These are phyloP conservation scores for Pseudococcus jackbeardsleyi DNA, from an alignment of 2,888 invertebrate genomes.

Conservation along the genomic window DNA sequence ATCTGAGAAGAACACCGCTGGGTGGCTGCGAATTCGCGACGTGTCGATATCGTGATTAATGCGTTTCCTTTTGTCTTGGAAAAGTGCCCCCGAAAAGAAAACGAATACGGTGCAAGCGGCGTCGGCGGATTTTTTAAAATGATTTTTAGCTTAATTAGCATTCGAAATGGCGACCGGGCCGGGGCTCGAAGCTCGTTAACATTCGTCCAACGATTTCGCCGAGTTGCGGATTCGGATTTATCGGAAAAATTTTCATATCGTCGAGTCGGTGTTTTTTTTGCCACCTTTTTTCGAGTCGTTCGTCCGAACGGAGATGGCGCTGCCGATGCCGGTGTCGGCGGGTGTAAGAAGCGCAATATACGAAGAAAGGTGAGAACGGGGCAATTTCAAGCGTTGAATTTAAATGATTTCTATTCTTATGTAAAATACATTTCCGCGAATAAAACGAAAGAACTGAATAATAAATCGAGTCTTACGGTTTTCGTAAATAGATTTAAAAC, in stretches of 20 bases:
- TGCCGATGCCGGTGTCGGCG: not conserved
- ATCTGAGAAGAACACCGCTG: not conserved
- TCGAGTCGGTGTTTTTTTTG: not conserved
- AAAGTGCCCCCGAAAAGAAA: not conserved
- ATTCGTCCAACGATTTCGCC: not conserved
- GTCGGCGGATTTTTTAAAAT: not conserved
- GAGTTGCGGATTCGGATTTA: conserved; percentile 26
- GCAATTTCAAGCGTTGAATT: conserved; percentile 31
- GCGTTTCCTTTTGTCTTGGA: not conserved
- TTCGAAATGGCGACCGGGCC: not conserved
- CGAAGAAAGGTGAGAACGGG: not conserved
- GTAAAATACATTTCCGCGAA: conserved; percentile 42
- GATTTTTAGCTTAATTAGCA: conserved; percentile 42
- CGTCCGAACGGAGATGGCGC: not conserved
- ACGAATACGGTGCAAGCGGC: not conserved
- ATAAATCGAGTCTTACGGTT: conserved; percentile 45
- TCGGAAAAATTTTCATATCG: conserved; percentile 3
- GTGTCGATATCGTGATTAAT: conserved; percentile 26
- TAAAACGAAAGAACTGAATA: conserved; percentile 43
- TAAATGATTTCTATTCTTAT: conserved; percentile 43
- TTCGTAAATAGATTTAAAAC: conserved; percentile 45
- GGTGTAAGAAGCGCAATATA: not conserved
- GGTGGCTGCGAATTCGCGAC: not conserved
- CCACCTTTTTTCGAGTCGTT: not conserved
- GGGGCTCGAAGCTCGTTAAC: not conserved